Percentiles rank a stretch among this genome's conserved stretches.
phyloP scores from a whole-genome alignment of 2,888 invertebrate genomes.

The Sesamia inferens region DNA sequence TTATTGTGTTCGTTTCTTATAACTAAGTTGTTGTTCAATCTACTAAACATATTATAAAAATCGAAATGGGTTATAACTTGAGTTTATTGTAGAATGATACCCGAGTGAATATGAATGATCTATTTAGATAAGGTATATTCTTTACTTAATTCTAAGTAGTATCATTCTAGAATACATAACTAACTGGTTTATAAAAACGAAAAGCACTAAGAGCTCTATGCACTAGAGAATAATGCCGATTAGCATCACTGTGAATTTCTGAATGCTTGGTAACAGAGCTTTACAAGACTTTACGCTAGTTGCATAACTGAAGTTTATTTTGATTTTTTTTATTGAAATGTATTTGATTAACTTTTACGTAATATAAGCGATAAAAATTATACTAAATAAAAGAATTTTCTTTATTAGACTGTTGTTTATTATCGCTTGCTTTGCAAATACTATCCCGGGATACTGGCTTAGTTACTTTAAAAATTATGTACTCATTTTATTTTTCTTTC shows the following conservation, averaged over 20 bases:
- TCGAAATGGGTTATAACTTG: neutral
- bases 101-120: neutral
- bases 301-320: slow-evolving; percentile 51
- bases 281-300: slow-evolving; percentile 42
- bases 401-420: neutral
- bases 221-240: neutral
- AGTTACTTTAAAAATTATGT: neutral
- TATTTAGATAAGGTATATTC: neutral
- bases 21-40: neutral
- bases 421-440: slow-evolving; percentile 4
- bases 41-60: neutral
- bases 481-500: neutral
- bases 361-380: no score
- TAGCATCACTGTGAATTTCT: slow-evolving; percentile 26
- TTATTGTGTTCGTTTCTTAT: slow-evolving; percentile 9
- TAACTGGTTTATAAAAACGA: neutral
- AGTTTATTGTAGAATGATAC: neutral
- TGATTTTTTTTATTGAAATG: neutral
- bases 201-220: neutral
- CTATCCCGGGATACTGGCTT: slow-evolving; percentile 17
- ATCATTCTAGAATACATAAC: neutral
- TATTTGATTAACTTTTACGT: neutral
- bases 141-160: neutral
- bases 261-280: slow-evolving; percentile 30
- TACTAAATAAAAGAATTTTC: neutral